A percentile compares a stretch with the other conserved stretches of the same genome.
phyloP scores from a whole-genome alignment of 2,888 invertebrate species.

The Drosophila buzzatii region DNA sequence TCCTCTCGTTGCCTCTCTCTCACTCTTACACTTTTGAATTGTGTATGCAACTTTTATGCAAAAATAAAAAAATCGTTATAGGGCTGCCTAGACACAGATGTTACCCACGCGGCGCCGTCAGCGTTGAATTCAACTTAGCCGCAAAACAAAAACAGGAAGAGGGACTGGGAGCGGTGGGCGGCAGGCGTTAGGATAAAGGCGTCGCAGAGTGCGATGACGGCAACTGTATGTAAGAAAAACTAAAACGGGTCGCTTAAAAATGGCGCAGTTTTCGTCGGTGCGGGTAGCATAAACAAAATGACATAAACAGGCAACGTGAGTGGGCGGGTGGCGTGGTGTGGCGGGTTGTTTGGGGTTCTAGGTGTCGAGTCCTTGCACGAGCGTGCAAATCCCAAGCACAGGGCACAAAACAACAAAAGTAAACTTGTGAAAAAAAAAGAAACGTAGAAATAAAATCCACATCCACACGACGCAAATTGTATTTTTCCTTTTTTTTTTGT shows the following conservation, averaged over 20 bases:
- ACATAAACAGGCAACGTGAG: constrained; percentile 66
- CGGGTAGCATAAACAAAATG: constrained; percentile 70
- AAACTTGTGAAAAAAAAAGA: constrained; percentile 55
- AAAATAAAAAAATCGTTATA: constrained; percentile 24
- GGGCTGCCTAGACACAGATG: constrained; percentile 58
- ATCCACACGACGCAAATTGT: constrained; percentile 70
- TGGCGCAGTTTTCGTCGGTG: constrained; percentile 63
- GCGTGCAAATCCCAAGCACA: constrained; percentile 68
- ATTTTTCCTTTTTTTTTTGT: constrained; percentile 44
- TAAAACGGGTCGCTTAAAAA: constrained; percentile 59
- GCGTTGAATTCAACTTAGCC: constrained; percentile 63
- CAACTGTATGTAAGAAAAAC: constrained; percentile 40
- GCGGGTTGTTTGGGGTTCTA: constrained; percentile 11
- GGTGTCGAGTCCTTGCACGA: constrained; percentile 73
- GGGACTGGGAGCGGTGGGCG: background rate
- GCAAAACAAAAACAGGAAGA: constrained; percentile 40
- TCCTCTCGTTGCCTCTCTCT: background rate
- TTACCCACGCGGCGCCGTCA: constrained; percentile 52
- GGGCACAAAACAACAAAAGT: constrained; percentile 61
- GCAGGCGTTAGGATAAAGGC: background rate
- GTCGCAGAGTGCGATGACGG: constrained; percentile 24
- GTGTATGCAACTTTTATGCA: constrained; percentile 45
- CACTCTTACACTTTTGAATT: background rate
- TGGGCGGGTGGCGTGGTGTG: constrained; percentile 2
- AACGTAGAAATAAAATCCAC: constrained; percentile 68